A percentile compares a stretch with the other conserved stretches of the same genome.
Conservation (phyloP, 2,888 invertebrate species). For the Sinhomidia bicolor region DNA sequence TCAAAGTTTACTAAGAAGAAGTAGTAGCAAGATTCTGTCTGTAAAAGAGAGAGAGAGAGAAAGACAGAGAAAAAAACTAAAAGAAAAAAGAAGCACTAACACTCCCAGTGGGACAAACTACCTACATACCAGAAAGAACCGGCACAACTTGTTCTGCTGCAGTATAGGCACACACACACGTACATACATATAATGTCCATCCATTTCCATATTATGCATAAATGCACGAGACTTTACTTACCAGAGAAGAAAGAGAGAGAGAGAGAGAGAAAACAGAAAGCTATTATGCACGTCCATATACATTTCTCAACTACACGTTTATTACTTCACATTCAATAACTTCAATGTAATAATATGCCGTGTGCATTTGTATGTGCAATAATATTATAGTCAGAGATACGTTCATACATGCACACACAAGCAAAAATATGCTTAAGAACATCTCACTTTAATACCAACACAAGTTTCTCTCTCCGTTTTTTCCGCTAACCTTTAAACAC, state of each 20-base stretch:
- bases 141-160: constrained; percentile 39
- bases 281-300: not conserved
- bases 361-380: not conserved
- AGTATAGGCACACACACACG: too few relatives aligned
- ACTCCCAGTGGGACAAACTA: constrained; percentile 70
- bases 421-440: too few relatives aligned
- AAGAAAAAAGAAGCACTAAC: constrained; percentile 64
- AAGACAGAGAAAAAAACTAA: too few relatives aligned
- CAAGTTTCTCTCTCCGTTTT: not conserved
- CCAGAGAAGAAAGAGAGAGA: not conserved
- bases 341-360: not conserved
- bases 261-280: constrained; percentile 11
- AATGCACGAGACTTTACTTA: constrained; percentile 12
- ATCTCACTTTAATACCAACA: constrained; percentile 1
- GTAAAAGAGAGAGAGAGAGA: too few relatives aligned
- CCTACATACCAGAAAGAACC: constrained; percentile 40
- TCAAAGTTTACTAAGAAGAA: constrained; percentile 48
- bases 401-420: too few relatives aligned
- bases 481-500: constrained; percentile 49
- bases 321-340: constrained; percentile 39
- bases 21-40: too few relatives aligned
- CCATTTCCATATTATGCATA: constrained; percentile 28
- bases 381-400: too few relatives aligned
- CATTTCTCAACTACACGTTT: constrained; percentile 5
- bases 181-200: not conserved